phyloP scores from a whole-genome alignment of 2,888 invertebrate species.

The Lottia gigantea region DNA sequence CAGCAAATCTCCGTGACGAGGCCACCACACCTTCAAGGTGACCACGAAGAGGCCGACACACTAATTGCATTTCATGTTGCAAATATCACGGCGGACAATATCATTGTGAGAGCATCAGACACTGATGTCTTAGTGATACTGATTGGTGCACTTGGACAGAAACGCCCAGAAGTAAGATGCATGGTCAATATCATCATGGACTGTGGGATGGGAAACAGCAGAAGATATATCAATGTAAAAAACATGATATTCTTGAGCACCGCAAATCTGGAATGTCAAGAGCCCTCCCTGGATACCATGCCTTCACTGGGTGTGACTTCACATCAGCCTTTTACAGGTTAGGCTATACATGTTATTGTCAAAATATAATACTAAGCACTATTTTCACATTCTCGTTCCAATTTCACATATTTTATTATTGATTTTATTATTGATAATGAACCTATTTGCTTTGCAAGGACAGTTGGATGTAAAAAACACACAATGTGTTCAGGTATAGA shows the following conservation, averaged over 20 bases:
- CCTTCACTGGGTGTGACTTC: conserved; percentile 17
- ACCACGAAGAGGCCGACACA: not conserved
- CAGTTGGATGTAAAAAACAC: too few species aligned
- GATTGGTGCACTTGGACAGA: not conserved
- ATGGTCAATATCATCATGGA: conserved; percentile 18
- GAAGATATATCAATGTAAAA: conserved; percentile 19
- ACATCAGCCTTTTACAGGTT: too few species aligned
- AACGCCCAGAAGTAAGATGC: not conserved
- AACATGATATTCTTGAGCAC: conserved; percentile 15
- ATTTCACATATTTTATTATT: too few species aligned
- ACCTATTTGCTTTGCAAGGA: too few species aligned
- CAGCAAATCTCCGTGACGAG: not conserved
- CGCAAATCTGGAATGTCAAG: conserved; percentile 15
- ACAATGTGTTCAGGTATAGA: too few species aligned
- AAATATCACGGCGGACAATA: not conserved
- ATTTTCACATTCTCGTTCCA: too few species aligned
- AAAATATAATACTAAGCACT: too few species aligned
- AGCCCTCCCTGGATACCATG: conserved; percentile 21
- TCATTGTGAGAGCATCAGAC: not conserved
- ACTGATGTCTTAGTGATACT: not conserved
- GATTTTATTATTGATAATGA: too few species aligned
- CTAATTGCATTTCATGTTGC: not conserved
- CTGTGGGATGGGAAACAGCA: conserved; percentile 23
- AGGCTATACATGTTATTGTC: too few species aligned
- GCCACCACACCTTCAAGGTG: not conserved